Evolutionary conservation across 2,888 invertebrate species (phyloP), one percentile per base, ranked within the genome.

Genomic region (Orthonychiurus folsomi): DNA sequence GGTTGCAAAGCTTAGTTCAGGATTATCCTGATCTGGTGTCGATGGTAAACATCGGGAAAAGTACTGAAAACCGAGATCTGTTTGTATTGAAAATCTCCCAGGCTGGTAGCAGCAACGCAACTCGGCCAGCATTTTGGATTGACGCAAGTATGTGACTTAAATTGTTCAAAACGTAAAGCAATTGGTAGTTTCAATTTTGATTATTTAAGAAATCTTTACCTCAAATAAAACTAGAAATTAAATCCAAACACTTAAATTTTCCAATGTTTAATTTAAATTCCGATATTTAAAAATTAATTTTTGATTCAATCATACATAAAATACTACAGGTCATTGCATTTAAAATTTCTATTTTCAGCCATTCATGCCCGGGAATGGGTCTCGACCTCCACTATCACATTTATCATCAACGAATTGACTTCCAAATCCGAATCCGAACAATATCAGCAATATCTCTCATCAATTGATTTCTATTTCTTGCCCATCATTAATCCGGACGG

Each of bases 351-450:
- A 15, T 21, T 50, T 71, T 1, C 63, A 60, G 65, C 89, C 18
- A 90, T 91, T 69, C 92, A 93, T 74, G 88, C 91, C 0, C 82
- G 93, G 21, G 95, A 95, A 80, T 95, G 67, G 62, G 68, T 72
- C 26, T 60, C 69, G 27, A 64, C 69, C 15, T 59, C 62, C 1
- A 67, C 68, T 9, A 26, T 26, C 15, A 63, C 63, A 9, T 62
- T 59, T 53, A 50, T 59, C n/a, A 59, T 62, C 50, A 79, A 81
- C 0, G 81, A 80, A 50, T 27, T 64, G 3, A 64, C 69, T 0
- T 65, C 58, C 12, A 56, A 56, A 27, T 50, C 63, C 12, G 50
- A 55, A 18, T 52, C 63, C 12, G 50, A 54, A n/a, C 26, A 60
- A 20, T 67, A 70, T 56, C 18, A 60, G 9, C 77, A 80, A 50